phyloP scores from a whole-genome alignment of 2,888 invertebrate genomes.

The Cancer borealis region DNA sequence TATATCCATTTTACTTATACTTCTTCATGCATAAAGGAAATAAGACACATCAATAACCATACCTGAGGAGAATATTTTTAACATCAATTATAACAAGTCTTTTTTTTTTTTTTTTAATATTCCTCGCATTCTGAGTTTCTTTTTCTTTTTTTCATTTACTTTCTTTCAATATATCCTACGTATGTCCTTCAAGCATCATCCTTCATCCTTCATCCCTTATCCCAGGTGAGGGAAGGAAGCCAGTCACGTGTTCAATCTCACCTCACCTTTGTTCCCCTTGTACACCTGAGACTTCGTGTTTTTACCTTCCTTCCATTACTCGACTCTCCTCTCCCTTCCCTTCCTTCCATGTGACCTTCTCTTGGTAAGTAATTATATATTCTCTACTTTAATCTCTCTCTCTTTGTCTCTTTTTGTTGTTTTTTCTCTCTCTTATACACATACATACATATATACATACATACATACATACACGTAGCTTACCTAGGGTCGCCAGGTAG shows the following conservation, averaged over 20 bases:
- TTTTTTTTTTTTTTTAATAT: too few species aligned
- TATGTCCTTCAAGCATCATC: neutral
- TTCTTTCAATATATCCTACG: neutral
- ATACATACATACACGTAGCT: neutral
- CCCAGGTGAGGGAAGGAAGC: too few species aligned
- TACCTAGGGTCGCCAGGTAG: neutral
- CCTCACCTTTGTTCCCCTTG: neutral
- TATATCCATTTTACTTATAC: neutral
- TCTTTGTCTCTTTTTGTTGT: neutral
- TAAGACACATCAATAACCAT: neutral
- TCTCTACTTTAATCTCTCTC: neutral
- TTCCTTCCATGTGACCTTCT: neutral
- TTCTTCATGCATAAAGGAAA: neutral
- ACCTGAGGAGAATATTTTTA: neutral
- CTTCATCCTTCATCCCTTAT: too few species aligned
- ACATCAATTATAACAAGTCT: neutral
- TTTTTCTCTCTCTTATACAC: neutral
- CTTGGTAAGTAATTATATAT: neutral
- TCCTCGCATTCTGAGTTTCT: too few species aligned
- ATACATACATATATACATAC: neutral
- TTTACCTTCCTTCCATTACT: neutral
- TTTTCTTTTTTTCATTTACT: too few species aligned
- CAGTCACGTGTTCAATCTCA: too few species aligned
- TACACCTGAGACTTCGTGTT: neutral
- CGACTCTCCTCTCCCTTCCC: neutral